Percentiles rank a stretch among this genome's conserved stretches.
These are phyloP conservation scores for Amiota minor DNA, from an alignment of 2,888 invertebrate genomes.

Conservation along the genomic window DNA sequence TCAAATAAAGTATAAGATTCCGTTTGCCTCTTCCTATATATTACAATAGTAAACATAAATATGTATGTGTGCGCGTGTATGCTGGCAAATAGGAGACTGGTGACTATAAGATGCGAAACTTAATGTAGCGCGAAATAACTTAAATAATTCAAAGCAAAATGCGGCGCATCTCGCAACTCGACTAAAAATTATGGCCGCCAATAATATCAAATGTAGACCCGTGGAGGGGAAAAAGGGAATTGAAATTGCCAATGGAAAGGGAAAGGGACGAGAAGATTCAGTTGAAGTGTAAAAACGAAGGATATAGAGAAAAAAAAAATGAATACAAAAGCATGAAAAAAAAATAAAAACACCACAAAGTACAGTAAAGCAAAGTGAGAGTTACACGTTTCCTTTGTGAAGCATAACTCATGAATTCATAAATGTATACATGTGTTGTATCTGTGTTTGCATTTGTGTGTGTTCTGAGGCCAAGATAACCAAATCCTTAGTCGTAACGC, in stretches of 20 bases:
- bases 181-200: conserved; percentile 46
- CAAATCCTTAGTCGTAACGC: too few relatives aligned
- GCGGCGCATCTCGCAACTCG: conserved; percentile 21
- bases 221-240: background rate
- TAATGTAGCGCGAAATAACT: conserved; percentile 65
- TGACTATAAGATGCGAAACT: conserved; percentile 33
- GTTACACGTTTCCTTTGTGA: background rate
- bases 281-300: background rate
- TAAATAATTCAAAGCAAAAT: conserved; percentile 55
- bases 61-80: conserved; percentile 10
- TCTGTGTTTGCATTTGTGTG: conserved; percentile 1
- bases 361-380: conserved; percentile 6
- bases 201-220: conserved; percentile 34
- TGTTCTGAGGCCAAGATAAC: too few relatives aligned
- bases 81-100: conserved; percentile 9
- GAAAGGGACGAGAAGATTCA: background rate
- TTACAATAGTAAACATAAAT: background rate
- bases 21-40: background rate
- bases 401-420: conserved; percentile 1
- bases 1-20: conserved; percentile 41
- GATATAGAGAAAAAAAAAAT: too few relatives aligned
- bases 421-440: background rate
- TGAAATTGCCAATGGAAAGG: conserved; percentile 26
- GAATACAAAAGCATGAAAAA: background rate
- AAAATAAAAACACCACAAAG: conserved; percentile 14